Conservation (phyloP, 2,113 vertebrate species). For the Lycocorax pyrrhopterus region DNA sequence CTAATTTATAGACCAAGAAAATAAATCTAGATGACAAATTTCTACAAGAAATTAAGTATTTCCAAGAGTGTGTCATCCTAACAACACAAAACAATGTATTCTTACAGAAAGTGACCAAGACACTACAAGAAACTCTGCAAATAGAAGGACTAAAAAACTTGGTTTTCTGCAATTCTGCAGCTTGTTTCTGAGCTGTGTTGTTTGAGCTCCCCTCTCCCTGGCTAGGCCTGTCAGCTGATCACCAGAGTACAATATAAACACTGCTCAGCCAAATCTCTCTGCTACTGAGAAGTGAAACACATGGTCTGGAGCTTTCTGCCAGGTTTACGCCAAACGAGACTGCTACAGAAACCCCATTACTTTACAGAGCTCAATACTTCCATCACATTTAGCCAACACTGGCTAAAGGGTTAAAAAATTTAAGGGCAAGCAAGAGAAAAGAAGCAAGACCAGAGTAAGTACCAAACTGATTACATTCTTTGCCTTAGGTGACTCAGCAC, state of each 20-base stretch:
- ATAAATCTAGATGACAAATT: not conserved
- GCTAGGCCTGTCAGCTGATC: not conserved
- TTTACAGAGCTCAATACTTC: not conserved
- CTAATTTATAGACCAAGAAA: not conserved
- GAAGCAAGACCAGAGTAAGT: not conserved
- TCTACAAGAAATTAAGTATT: not conserved
- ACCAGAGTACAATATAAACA: not conserved
- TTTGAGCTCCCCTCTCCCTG: not conserved
- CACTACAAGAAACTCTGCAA: not conserved
- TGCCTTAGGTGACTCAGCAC: not conserved
- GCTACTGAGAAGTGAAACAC: not conserved
- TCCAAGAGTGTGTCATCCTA: not conserved
- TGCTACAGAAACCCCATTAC: not conserved
- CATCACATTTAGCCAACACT: not conserved
- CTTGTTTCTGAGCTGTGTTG: not conserved
- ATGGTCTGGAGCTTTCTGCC: not conserved
- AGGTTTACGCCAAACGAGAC: not conserved
- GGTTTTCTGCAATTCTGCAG: not conserved
- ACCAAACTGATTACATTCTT: not conserved
- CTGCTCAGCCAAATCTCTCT: not conserved
- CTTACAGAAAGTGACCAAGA: not conserved
- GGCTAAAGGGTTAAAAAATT: not conserved
- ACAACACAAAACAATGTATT: not conserved
- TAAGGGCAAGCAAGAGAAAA: not conserved
- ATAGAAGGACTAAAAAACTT: not conserved